A percentile compares a stretch with the other conserved stretches of the same genome.
phyloP scores from a whole-genome alignment of 2,797 vertebrate genomes.

The Phalanger gymnotis region DNA sequence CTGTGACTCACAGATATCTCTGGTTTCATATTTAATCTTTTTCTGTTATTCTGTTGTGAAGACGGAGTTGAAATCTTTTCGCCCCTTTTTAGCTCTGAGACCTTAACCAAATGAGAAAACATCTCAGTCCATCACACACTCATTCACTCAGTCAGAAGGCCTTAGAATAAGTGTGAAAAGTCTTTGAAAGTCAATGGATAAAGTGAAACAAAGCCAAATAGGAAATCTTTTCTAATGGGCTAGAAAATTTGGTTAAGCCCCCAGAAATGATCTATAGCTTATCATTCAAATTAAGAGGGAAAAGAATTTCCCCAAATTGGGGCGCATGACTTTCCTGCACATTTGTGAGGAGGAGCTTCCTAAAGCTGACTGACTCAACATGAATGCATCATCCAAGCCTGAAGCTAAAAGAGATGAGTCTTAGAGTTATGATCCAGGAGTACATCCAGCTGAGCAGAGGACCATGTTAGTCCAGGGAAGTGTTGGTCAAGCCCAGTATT shows the following conservation, averaged over 20 bases:
- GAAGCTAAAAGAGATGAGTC: background rate
- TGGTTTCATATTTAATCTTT: too few species aligned
- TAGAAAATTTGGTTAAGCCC: background rate
- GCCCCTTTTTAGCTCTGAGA: too few species aligned
- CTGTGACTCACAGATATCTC: too few species aligned
- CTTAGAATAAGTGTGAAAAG: background rate
- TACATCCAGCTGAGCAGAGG: background rate
- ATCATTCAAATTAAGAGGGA: background rate
- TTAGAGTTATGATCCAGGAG: background rate
- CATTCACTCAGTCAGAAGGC: background rate
- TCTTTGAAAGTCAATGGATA: background rate
- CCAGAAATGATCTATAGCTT: background rate
- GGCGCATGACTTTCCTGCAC: background rate
- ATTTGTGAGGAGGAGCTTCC: background rate
- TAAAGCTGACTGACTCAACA: background rate
- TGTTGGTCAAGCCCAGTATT: too few species aligned
- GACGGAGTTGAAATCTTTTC: too few species aligned
- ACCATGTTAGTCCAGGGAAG: too few species aligned
- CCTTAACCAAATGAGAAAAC: background rate
- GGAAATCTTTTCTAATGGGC: background rate
- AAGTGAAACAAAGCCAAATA: background rate
- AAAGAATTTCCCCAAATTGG: background rate
- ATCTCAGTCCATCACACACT: background rate
- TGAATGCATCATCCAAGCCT: background rate
- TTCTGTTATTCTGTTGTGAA: too few species aligned